Base-by-base conservation (phyloP, 2,113 vertebrate species). In the Sander lucioperca region DNA sequence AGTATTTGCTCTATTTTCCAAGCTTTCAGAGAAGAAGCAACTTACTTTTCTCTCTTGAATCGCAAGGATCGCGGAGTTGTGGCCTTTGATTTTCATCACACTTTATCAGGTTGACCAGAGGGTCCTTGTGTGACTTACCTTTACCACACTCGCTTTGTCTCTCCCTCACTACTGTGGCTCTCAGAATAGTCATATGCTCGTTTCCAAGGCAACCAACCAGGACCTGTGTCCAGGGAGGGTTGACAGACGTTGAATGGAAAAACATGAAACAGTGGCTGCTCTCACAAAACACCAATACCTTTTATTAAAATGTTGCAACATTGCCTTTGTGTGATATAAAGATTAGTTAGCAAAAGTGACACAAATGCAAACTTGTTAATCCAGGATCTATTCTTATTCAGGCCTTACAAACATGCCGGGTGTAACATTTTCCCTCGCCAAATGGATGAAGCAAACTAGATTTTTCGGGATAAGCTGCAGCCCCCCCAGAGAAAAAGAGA, bases 181-280 rank as follows among this genome's bases (percentile, higher is more conserved):
- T 94, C 87, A 86, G 89, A 94, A 92, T 94, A 94, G 94, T 93
- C 91, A 87, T 91, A 88, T 86, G 86, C 90, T 81, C 72, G 95
- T 96, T 96, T 94, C 95, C 95, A 93, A 72, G 93, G 95, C 89
- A 95, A 96, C 92, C 82, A 87, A 83, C 91, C 86, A 86, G 89
- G 87, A 93, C 93, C 91, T 86, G 89, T 91, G 93, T 91, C 91
- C 91, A 91, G 80, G 65, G 86, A 92, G 90, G 88, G 90, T 87
- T 92, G 92, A 92, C 71, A 87, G 89, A 90, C 86, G 30, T 89
- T 88, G 86, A 92, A 88, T 64, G 54, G 82, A 81, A 56, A 79
- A 87, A 72, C 67, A 80, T 64, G 80, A 92, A 89, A 75, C 82
- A 62, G 56, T 43, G 71, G 71, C 56, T 80, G 80, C 62, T 69